phyloP scores from a whole-genome alignment of 2,113 vertebrate species.

The Gopherus evgoodei region DNA sequence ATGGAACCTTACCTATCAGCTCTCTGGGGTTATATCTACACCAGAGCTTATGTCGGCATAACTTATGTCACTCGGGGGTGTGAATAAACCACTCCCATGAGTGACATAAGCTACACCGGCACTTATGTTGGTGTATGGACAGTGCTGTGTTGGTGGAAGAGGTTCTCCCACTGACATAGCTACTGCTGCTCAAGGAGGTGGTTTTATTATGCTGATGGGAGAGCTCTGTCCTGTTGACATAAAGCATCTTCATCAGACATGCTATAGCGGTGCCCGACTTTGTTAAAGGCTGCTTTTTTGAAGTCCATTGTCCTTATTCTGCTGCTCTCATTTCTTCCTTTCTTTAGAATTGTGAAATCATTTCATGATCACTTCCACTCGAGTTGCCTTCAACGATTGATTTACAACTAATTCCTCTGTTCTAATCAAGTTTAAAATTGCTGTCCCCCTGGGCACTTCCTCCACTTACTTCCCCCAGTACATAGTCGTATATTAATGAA shows the following conservation, averaged over 20 bases:
- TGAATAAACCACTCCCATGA: neutral
- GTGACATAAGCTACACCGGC: no score
- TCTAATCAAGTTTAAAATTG: neutral
- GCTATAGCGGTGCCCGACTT: neutral
- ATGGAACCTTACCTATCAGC: neutral
- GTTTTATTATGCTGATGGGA: neutral
- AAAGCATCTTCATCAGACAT: neutral
- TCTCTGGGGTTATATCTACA: neutral
- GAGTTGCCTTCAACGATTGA: neutral
- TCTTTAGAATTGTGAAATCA: neutral
- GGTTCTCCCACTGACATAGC: neutral
- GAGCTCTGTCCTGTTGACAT: neutral
- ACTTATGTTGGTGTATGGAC: no score
- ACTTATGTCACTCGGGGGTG: neutral
- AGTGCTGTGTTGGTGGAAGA: neutral
- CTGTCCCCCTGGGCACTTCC: neutral
- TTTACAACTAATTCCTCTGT: neutral
- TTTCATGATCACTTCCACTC: neutral
- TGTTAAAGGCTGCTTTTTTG: neutral
- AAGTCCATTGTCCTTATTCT: neutral
- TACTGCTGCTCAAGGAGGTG: neutral
- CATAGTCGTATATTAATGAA: conserved; percentile 24
- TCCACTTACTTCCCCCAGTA: neutral
- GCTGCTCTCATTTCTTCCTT: neutral
- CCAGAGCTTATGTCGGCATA: neutral